Conservation (phyloP, 2,888 invertebrate species). For the Netelia virgata region DNA sequence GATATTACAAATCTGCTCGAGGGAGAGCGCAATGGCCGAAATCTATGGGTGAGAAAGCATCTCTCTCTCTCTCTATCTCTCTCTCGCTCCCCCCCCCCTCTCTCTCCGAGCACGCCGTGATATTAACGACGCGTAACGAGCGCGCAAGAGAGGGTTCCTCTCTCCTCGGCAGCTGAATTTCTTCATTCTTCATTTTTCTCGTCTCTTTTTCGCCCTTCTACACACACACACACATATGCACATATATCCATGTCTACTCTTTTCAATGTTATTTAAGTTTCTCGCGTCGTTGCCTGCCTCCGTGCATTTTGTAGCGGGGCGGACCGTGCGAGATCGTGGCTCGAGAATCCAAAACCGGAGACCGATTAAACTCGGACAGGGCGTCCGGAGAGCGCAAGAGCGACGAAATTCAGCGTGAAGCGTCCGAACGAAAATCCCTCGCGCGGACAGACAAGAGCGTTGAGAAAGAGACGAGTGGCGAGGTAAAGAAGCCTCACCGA, state of each 20-base stretch:
- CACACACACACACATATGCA: no score
- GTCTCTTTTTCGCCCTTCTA: constrained; percentile 10
- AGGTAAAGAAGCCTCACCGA: background rate
- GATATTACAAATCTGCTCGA: no score
- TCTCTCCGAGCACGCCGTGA: background rate
- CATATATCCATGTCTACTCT: background rate
- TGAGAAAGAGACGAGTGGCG: constrained; percentile 1
- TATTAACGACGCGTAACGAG: constrained; percentile 43
- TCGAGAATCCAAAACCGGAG: background rate
- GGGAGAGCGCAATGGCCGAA: no score
- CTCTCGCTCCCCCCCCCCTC: no score
- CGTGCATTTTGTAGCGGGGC: background rate
- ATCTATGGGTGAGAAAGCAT: no score
- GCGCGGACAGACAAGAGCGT: constrained; percentile 11
- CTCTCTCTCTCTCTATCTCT: no score
- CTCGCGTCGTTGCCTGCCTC: constrained; percentile 25
- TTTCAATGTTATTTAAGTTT: constrained; percentile 33
- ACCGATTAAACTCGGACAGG: constrained; percentile 74
- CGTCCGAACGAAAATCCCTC: constrained; percentile 71
- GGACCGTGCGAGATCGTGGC: background rate
- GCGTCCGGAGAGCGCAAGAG: constrained; percentile 66
- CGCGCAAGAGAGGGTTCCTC: background rate
- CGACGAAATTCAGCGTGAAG: constrained; percentile 78
- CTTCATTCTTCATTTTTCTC: constrained; percentile 6
- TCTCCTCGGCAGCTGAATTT: constrained; percentile 28